These are phyloP conservation scores for Drosophila greeni DNA, from an alignment of 2,888 invertebrate genomes.

Conservation along the genomic window DNA sequence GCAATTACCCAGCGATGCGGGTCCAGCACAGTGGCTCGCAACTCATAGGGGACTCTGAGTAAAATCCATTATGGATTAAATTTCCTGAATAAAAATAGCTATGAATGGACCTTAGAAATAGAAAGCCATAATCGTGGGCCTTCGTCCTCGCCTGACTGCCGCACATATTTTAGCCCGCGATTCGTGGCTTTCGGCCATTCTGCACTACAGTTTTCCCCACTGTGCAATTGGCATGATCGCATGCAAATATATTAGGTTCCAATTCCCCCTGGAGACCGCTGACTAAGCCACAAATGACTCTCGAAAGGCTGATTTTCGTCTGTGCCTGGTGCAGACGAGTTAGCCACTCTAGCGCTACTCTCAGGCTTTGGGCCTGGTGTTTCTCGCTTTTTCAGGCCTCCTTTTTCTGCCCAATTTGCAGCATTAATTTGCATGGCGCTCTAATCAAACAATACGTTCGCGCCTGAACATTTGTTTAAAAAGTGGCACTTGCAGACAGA, in stretches of 20 bases:
- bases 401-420: constrained; percentile 53
- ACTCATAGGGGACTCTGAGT: too few relatives aligned
- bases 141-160: constrained; percentile 6
- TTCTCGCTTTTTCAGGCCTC: too few relatives aligned
- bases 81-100: neutral
- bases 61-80: neutral
- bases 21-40: constrained; percentile 21
- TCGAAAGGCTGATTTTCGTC: constrained; percentile 21
- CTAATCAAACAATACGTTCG: neutral
- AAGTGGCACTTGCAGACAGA: neutral
- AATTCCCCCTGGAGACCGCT: constrained; percentile 16
- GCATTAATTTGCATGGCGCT: constrained; percentile 52
- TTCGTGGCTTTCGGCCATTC: neutral
- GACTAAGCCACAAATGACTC: constrained; percentile 39
- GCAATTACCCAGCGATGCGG: constrained; percentile 7
- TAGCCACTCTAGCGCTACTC: constrained; percentile 23
- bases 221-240: constrained; percentile 29
- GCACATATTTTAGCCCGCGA: neutral
- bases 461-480: neutral
- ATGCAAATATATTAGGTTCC: constrained; percentile 33
- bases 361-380: constrained; percentile 4
- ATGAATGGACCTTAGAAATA: neutral
- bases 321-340: constrained; percentile 41
- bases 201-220: constrained; percentile 11
- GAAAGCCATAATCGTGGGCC: neutral